Evolutionary conservation across 2,113 vertebrate genomes (phyloP).

Genomic region (Semnopithecus entellus): DNA sequence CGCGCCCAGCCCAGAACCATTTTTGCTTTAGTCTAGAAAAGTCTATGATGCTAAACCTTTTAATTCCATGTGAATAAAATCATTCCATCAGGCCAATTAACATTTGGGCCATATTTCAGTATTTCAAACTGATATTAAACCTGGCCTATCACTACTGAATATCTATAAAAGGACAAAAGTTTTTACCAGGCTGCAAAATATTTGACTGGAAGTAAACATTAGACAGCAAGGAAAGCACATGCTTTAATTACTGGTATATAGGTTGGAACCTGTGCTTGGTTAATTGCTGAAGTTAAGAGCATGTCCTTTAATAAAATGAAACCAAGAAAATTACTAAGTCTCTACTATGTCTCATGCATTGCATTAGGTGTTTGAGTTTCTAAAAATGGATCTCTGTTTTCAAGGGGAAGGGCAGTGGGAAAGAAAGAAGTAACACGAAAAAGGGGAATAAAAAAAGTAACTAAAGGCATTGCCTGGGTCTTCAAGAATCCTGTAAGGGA

Average conservation of each 20-base stretch:
- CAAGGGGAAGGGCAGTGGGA: neutral
- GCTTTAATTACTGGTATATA: neutral
- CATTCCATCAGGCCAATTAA: neutral
- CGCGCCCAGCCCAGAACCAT: neutral
- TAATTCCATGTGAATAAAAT: neutral
- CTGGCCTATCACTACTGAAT: neutral
- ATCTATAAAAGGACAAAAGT: neutral
- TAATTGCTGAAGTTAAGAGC: neutral
- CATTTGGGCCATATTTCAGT: neutral
- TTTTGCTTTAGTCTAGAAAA: slow-evolving; percentile 19
- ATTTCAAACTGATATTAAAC: neutral
- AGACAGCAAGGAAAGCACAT: neutral
- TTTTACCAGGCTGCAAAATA: neutral
- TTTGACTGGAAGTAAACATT: neutral
- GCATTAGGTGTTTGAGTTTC: neutral
- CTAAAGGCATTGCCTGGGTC: neutral
- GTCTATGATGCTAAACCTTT: neutral
- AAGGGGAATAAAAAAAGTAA: neutral
- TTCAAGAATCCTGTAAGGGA: neutral
- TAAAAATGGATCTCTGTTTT: neutral
- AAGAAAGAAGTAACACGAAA: neutral
- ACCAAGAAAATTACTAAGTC: neutral
- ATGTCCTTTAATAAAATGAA: neutral
- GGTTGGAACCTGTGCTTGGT: neutral
- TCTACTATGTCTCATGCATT: neutral